Conservation (phyloP, 2,888 invertebrate genomes). For the Myathropa florea region DNA sequence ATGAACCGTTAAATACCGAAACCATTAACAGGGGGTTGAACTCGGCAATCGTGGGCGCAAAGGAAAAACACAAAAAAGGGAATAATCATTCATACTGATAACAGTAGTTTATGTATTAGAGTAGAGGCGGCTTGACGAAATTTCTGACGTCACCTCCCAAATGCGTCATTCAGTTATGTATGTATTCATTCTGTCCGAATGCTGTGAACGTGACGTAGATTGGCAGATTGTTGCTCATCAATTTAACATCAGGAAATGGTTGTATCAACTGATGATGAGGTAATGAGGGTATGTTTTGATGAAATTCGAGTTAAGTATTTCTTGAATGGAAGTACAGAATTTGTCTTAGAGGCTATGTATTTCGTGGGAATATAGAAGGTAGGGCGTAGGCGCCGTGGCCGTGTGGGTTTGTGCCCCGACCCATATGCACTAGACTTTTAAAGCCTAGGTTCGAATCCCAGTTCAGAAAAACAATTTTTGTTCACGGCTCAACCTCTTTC, state of each 20-base stretch:
- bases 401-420: too few relatives aligned
- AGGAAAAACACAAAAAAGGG: background rate
- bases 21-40: background rate
- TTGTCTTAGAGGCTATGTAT: too few relatives aligned
- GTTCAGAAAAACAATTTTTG: too few relatives aligned
- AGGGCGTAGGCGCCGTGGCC: too few relatives aligned
- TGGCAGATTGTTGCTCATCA: background rate
- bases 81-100: background rate
- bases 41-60: background rate
- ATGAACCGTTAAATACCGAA: background rate
- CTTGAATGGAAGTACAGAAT: background rate
- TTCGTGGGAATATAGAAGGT: too few relatives aligned
- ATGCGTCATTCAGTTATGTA: background rate
- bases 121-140: background rate
- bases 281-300: background rate
- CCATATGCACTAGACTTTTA: too few relatives aligned
- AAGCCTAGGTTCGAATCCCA: too few relatives aligned
- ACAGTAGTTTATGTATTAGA: background rate
- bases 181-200: background rate
- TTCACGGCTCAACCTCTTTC: too few relatives aligned
- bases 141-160: background rate
- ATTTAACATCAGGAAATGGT: background rate
- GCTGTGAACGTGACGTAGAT: background rate
- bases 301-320: background rate
- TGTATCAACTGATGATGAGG: background rate